A percentile compares a stretch with the other conserved stretches of the same genome.
Conservation (phyloP, 2,113 vertebrate species). For the Scartelaos histophorus region DNA sequence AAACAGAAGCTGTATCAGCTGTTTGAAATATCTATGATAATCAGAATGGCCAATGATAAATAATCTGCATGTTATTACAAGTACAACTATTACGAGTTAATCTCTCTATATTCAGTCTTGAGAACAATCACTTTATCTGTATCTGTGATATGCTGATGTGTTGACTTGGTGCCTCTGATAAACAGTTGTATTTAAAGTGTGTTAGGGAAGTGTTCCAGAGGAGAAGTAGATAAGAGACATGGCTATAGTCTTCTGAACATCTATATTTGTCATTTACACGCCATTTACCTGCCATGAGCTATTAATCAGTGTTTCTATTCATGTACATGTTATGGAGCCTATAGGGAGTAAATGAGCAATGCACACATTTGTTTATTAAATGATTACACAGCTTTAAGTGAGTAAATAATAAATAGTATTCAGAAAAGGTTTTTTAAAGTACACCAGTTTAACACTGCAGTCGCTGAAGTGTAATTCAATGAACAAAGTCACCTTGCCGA, state of each 20-base stretch:
- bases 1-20: constrained; percentile 16
- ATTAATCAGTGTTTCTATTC: constrained; percentile 35
- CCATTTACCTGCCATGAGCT: neutral
- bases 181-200: constrained; percentile 20
- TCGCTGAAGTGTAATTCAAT: constrained; percentile 40
- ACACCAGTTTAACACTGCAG: neutral
- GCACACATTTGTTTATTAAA: neutral
- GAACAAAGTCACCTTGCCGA: constrained; percentile 18
- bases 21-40: constrained; percentile 29
- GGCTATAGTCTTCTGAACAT: constrained; percentile 25
- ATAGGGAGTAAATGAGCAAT: too few relatives aligned
- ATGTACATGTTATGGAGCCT: neutral
- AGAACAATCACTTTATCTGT: neutral
- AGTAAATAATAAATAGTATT: neutral
- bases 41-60: neutral
- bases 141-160: constrained; percentile 27
- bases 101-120: neutral
- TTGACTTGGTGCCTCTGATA: constrained; percentile 40
- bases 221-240: constrained; percentile 33
- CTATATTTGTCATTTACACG: constrained; percentile 37
- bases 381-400: neutral
- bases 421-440: too few relatives aligned
- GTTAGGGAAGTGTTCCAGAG: constrained; percentile 16
- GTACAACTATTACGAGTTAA: neutral
- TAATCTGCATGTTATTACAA: neutral